Base-by-base conservation (phyloP, 2,888 invertebrate species). In the Cheilosia soror region DNA sequence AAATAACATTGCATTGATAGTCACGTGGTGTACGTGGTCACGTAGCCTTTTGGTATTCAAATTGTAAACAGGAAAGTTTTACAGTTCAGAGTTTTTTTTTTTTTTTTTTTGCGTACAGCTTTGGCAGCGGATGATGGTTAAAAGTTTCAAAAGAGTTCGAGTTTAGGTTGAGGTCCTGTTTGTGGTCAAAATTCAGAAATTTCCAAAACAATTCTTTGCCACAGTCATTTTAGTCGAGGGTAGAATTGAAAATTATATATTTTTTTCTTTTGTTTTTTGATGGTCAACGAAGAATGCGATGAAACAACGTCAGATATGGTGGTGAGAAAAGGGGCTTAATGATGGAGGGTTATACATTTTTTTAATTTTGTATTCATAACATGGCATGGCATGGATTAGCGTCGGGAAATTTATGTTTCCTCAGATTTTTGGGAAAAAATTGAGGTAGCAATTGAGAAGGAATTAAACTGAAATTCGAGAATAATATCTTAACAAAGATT, bases 31-130 rank as follows among this genome's bases (percentile, higher is more conserved):
- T 42, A 51, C 20, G 58, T 66, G 47, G 66, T 82, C 82, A 82
- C 82, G 82, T 82, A 82, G 44, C 42, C 76, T 76, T 71, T 71
- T 65, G 71, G 65, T 76, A 82, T 71, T 82, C 82, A 82, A 82
- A 82, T 76, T 77, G 76, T 82, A 66, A 82, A 66, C 82, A 81
- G 31, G 40, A 81, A 81, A 81, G 49, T 81, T 81, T 75, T 81
- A 76, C 55, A 42, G 53, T 55, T 55, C 49, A 15, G 7, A 25
- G 11, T 5, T 9, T 5, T 6, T n/a, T 42, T 13, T 37, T 15
- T 5, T 9, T 5, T 6, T n/a, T 42, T 13, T 31, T 5, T 6
- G 15, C 5, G 4, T 49, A 57, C n/a, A 37, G 55, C 40, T 27
- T 7, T 33, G 33, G 29, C n/a, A 25, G 76, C 25, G 6, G 55